Base-by-base conservation (phyloP, 2,888 invertebrate species). In the Dastarcus helophoroides region DNA sequence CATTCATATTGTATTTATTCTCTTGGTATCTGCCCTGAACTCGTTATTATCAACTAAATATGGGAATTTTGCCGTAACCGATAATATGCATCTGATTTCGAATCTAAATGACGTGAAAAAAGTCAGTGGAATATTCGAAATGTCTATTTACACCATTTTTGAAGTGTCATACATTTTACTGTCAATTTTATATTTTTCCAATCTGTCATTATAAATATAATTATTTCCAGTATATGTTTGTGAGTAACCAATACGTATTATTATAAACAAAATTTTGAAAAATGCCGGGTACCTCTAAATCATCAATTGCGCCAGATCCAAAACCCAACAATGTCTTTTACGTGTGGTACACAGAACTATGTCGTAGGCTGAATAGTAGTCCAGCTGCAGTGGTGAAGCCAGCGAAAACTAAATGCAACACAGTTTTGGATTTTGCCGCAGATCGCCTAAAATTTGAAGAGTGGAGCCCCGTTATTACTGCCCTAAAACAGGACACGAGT, bases 381-480 rank as follows among this genome's bases (percentile, higher is more conserved):
- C 59, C 60, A 7, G 43, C 58, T 10, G 46, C 52, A 9, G 44
- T 43, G 10, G 51, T 60, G 5, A 59, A 58, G 40, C 55, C 58
- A 15, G 48, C 54, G 12, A 58, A 53, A 37, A 50, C 53, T 9
- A 60, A 57, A 41, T 54, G 51, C 39, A 53, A 55, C 29, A 59
- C 55, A 5, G 50, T 60, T 4, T 38, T 62, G 40, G 83, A 84
- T 43, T 77, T 85, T 46, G 72, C 71, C 40, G 79, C 76, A 29
- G 84, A 85, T 50, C 71, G 82, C 40, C 68, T 85, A 28, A 79
- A 76, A 47, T 73, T 79, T 37, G 73, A 69, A 37, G 83, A 85
- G 41, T 85, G 84, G 84, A 65, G 70, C 15, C 76, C 83, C 2
- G 74, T 85, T 26, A 59, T 80, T 28, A 78, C 79, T 44, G 78